Conservation (phyloP, 2,888 invertebrate species). For the Diarsia mendica region DNA sequence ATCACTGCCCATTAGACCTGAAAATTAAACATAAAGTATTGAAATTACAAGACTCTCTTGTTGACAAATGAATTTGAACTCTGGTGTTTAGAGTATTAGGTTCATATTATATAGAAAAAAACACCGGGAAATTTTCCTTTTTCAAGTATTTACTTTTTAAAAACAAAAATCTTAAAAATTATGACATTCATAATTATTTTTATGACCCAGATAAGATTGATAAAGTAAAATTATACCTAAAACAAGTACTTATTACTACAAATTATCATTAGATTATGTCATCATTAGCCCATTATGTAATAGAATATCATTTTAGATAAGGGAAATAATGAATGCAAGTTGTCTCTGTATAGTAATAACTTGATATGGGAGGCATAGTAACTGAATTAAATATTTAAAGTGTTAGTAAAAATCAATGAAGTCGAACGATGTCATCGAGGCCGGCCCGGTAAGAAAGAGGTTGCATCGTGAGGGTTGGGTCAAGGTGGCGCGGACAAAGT, state of each 20-base stretch:
- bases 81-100: rapidly evolving
- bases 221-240: conserved; percentile 18
- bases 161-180: neutral
- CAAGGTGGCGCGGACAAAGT: neutral
- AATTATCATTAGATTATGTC: conserved; percentile 32
- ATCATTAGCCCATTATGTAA: conserved; percentile 33
- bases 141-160: neutral
- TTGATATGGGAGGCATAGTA: neutral
- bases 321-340: conserved; percentile 18
- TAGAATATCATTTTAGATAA: conserved; percentile 39
- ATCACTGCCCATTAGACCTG: conserved; percentile 97
- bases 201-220: conserved; percentile 14
- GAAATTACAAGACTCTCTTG: neutral
- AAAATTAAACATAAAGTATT: conserved; percentile 49
- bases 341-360: neutral
- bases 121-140: neutral
- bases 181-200: neutral
- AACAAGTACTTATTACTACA: conserved; percentile 28
- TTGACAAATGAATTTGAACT: neutral
- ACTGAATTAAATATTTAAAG: conserved; percentile 7
- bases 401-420: neutral
- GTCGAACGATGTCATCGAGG: neutral
- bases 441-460: neutral
- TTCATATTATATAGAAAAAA: neutral
- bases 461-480: neutral